These are phyloP conservation scores for Bombus difficillimus DNA, from an alignment of 1,140 invertebrate genomes.

Conservation along the genomic window DNA sequence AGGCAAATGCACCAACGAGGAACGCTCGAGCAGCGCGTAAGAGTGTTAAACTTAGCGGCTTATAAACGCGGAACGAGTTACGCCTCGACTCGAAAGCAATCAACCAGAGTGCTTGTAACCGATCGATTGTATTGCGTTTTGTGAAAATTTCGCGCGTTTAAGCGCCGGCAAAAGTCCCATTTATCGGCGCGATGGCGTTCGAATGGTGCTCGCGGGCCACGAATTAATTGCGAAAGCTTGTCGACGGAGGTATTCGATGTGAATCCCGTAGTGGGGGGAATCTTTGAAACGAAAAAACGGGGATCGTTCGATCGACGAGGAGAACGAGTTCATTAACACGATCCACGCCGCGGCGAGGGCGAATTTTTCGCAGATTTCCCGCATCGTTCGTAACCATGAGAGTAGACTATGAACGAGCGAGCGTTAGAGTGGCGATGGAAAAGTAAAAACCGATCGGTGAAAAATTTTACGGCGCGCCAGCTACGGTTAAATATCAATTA, in stretches of 20 bases:
- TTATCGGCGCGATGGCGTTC: constrained; percentile 1
- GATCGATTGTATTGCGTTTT: constrained; percentile 11
- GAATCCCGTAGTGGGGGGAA: background rate
- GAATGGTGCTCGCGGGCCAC: background rate
- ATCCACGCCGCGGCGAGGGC: background rate
- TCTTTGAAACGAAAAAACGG: background rate
- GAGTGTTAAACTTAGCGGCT: too few species aligned
- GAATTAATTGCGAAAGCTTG: constrained; percentile 41
- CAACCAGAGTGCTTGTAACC: constrained; percentile 16
- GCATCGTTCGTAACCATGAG: background rate
- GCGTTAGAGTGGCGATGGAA: background rate
- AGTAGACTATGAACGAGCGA: background rate
- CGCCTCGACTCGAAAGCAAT: background rate
- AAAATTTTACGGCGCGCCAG: constrained; percentile 2
- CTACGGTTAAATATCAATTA: constrained; percentile 36
- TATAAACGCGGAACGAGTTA: background rate
- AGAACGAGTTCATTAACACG: constrained; percentile 16
- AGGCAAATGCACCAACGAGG: background rate
- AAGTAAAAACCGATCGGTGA: constrained; percentile 22
- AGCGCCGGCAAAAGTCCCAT: background rate
- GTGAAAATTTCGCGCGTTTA: constrained; percentile 5
- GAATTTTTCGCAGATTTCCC: constrained; percentile 20
- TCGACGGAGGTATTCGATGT: background rate
- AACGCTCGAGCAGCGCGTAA: background rate
- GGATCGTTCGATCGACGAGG: background rate